Evolutionary conservation across 2,888 invertebrate genomes (phyloP).

Genomic region (Eurytoma adleriae): DNA sequence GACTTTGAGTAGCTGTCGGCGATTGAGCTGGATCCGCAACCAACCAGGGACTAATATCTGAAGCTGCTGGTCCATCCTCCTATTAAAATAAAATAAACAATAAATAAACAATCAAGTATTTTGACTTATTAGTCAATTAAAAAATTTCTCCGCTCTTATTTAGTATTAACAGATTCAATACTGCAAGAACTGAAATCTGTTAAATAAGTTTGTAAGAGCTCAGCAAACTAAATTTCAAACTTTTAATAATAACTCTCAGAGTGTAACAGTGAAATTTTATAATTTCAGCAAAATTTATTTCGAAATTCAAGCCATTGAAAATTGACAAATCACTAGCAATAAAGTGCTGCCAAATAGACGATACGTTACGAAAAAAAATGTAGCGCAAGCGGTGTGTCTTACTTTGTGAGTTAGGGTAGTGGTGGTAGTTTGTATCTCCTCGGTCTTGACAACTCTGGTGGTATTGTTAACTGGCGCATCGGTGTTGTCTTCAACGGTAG

Average conservation of each 20-base stretch:
- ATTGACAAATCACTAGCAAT: constrained; percentile 46
- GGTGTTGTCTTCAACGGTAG: constrained; percentile 40
- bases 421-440: constrained; percentile 71
- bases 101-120: background rate
- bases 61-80: constrained; percentile 77
- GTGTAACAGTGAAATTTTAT: too few relatives aligned
- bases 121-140: too few relatives aligned
- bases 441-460: constrained; percentile 69
- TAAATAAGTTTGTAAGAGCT: too few relatives aligned
- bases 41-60: constrained; percentile 83
- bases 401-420: constrained; percentile 72
- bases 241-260: too few relatives aligned
- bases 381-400: constrained; percentile 58
- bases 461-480: constrained; percentile 62
- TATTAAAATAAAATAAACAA: constrained; percentile 61
- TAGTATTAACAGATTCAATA: background rate
- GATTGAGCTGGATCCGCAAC: constrained; percentile 82
- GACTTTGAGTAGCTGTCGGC: constrained; percentile 80
- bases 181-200: too few relatives aligned
- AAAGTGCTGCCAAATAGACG: constrained; percentile 3
- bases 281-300: background rate
- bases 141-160: background rate
- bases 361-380: constrained; percentile 31
- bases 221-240: too few relatives aligned
- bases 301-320: background rate